These are phyloP conservation scores for Pachyseris speciosa DNA, from an alignment of 64 coral and sea anemone species.

Conservation along the genomic window DNA sequence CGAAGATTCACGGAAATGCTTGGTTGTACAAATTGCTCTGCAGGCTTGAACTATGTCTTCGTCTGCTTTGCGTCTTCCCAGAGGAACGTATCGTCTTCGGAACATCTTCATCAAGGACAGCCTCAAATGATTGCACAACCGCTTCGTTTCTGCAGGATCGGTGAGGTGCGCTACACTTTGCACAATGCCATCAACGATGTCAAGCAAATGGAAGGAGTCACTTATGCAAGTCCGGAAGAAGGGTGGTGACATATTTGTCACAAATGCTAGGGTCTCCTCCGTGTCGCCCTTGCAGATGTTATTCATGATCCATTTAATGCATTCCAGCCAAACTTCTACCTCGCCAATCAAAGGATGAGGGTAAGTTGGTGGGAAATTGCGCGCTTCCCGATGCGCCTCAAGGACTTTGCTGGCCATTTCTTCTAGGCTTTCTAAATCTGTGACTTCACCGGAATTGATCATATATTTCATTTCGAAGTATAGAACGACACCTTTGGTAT, in stretches of 20 bases:
- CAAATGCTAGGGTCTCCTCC: constrained; percentile 23
- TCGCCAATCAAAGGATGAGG: constrained; percentile 78
- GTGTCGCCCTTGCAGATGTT: constrained; percentile 54
- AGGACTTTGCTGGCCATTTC: constrained; percentile 53
- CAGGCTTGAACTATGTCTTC: constrained; percentile 66
- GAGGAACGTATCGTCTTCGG: neutral
- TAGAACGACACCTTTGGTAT: constrained; percentile 64
- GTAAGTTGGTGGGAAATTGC: constrained; percentile 72
- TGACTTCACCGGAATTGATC: neutral
- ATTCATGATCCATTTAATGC: constrained; percentile 71
- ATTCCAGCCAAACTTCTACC: constrained; percentile 73
- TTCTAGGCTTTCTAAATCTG: constrained; percentile 1
- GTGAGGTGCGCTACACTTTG: constrained; percentile 18
- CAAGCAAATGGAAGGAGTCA: constrained; percentile 75
- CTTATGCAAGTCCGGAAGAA: constrained; percentile 75
- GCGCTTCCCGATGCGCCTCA: constrained; percentile 37
- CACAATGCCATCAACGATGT: constrained; percentile 75
- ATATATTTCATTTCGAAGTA: constrained; percentile 36
- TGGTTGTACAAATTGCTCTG: constrained; percentile 43
- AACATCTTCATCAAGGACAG: constrained; percentile 67
- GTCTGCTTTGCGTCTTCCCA: constrained; percentile 1
- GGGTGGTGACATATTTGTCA: constrained; percentile 53
- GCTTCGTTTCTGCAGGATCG: constrained; percentile 63
- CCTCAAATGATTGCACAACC: constrained; percentile 5
- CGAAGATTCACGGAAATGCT: constrained; percentile 64